Evolutionary conservation across 2,888 invertebrate species (phyloP).

Genomic region (Trypoxylon attenuatum): DNA sequence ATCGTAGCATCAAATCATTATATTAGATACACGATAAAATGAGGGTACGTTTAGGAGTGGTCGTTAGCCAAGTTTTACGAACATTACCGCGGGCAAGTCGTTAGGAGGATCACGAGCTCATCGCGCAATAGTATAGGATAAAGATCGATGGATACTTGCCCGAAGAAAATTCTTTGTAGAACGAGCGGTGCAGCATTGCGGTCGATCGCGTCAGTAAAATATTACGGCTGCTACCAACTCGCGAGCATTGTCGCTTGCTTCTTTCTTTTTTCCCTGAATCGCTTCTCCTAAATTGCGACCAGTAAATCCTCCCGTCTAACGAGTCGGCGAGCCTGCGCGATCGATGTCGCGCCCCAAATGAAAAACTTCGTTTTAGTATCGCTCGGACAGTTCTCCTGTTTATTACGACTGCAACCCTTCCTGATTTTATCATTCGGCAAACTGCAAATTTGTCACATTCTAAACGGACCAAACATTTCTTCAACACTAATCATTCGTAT

Average conservation of each 20-base stretch:
- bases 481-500: no score
- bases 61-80: conserved; percentile 21
- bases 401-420: no score
- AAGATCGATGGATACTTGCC: conserved; percentile 42
- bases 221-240: neutral
- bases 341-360: no score
- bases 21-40: conserved; percentile 31
- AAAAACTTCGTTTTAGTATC: no score
- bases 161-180: conserved; percentile 2
- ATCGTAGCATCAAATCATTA: no score
- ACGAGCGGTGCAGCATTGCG: neutral
- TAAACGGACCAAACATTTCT: no score
- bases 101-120: conserved; percentile 37
- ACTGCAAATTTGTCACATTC: no score
- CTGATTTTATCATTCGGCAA: no score
- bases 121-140: no score
- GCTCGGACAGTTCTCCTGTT: no score
- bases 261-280: neutral
- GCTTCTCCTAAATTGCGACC: neutral
- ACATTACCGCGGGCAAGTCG: conserved; percentile 26
- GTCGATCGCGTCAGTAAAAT: conserved; percentile 10
- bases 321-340: neutral
- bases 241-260: conserved; percentile 9
- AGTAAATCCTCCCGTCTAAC: conserved; percentile 8
- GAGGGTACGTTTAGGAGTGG: no score